Evolutionary conservation across 2,888 invertebrate species (phyloP).

Genomic region (Pegoplata infirma): DNA sequence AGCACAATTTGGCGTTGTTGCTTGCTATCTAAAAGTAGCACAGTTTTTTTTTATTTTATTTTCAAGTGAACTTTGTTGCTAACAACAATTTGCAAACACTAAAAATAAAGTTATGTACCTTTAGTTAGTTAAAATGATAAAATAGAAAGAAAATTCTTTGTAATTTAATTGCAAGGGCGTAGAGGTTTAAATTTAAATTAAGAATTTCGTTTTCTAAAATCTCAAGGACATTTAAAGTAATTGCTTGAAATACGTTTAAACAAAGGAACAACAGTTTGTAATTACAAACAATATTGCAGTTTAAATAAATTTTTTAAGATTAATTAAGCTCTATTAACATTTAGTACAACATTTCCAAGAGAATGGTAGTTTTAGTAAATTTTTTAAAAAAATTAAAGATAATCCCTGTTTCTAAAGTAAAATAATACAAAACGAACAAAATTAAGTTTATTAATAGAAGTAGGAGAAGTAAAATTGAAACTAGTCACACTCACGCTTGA

Average conservation of each 20-base stretch:
- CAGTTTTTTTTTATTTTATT: slow-evolving; percentile 8
- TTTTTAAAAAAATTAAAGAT: too few relatives aligned
- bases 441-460: too few relatives aligned
- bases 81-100: neutral
- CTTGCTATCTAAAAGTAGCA: slow-evolving; percentile 24
- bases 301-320: too few relatives aligned
- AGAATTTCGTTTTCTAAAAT: slow-evolving; percentile 22
- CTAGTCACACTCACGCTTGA: too few relatives aligned
- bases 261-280: neutral
- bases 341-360: too few relatives aligned
- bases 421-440: too few relatives aligned
- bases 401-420: too few relatives aligned
- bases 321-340: too few relatives aligned
- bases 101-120: neutral
- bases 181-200: slow-evolving; percentile 24
- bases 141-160: neutral
- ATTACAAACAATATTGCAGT: too few relatives aligned
- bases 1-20: slow-evolving; percentile 52
- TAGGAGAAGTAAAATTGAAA: too few relatives aligned
- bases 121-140: neutral
- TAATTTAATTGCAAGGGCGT: slow-evolving; percentile 6
- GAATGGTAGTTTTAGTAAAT: too few relatives aligned
- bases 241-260: too few relatives aligned
- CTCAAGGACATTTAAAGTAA: slow-evolving; percentile 29
- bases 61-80: neutral